phyloP scores from a whole-genome alignment of 2,797 vertebrate genomes.

The Taenioides sp. region DNA sequence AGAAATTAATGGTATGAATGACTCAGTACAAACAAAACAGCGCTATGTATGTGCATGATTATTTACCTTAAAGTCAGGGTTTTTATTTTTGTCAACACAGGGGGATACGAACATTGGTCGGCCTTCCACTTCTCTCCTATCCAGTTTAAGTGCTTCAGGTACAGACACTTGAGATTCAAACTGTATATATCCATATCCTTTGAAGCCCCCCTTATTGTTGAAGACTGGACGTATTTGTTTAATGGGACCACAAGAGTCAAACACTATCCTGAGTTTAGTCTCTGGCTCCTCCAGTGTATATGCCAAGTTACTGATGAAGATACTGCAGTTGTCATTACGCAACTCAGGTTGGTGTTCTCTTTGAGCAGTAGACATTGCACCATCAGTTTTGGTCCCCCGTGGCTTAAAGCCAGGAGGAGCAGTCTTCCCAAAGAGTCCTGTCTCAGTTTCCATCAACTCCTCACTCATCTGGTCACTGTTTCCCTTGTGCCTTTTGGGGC shows the following conservation, averaged over 20 bases:
- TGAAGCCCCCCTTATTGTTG: constrained; percentile 84
- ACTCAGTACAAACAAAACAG: background rate
- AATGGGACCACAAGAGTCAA: constrained; percentile 85
- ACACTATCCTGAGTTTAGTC: constrained; percentile 79
- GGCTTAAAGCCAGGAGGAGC: constrained; percentile 44
- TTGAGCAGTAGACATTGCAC: constrained; percentile 30
- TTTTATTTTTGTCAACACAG: constrained; percentile 94
- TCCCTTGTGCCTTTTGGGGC: constrained; percentile 80
- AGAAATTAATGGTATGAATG: background rate
- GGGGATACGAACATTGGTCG: constrained; percentile 97
- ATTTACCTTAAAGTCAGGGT: constrained; percentile 93
- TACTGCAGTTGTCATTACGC: constrained; percentile 83
- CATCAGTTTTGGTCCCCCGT: constrained; percentile 64
- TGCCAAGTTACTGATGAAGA: constrained; percentile 94
- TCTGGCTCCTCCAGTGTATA: constrained; percentile 88
- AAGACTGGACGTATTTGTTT: constrained; percentile 84
- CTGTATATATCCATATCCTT: constrained; percentile 92
- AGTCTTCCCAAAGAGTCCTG: constrained; percentile 73
- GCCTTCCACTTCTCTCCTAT: constrained; percentile 84
- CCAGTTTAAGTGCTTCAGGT: constrained; percentile 83
- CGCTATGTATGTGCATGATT: background rate
- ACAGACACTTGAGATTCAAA: constrained; percentile 82
- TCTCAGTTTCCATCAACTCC: constrained; percentile 79
- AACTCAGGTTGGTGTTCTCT: constrained; percentile 76
- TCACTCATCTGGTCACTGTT: constrained; percentile 63